Evolutionary conservation across 2,797 vertebrate genomes (phyloP), one percentile per base, ranked within the genome.

Genomic region (Triplophysa bombifrons): DNA sequence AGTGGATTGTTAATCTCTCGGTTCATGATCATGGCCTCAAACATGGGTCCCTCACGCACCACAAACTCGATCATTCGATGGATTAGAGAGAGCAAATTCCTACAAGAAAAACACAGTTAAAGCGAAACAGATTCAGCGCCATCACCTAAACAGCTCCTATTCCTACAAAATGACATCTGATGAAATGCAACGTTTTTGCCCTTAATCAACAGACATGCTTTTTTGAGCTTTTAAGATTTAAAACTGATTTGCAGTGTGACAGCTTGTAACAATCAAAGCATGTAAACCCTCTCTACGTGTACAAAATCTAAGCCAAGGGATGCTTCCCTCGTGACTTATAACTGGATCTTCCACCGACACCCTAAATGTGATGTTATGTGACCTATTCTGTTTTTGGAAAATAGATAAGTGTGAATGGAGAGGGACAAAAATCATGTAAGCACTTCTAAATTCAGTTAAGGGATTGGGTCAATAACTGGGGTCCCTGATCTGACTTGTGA

Each of bases 51-150:
- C 92, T 99, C 98, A 95, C 98, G 98, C 92, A 99, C 98, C 94
- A 99, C 98, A 97, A 99, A 99, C 92, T 99, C 98, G 95, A 99
- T 99, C 98, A 99, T 99, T 92, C 98, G 98, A 91, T 99, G 98
- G 91, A 99, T 99, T 92, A 99, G 94, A 95, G 95, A 98, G 94
- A 98, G 96, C 90, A 98, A 97, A 98, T 98, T 98, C 98, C 97
- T 98, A 98, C 91, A 97, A 98, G 95, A 98, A 97, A 94, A 95
- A 96, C 96, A 99, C 95, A 99, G 97, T 99, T 99, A 98, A 98
- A 98, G 95, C 96, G 95, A 90, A 94, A 96, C 95, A 90, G 95
- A 96, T 97, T 99, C 96, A 98, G 96, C 97, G 89, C 83, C 72
- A 84, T 89, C 78, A 87, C 80, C 77, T 76, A 55, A 53, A 80